Percentiles rank a stretch among this genome's conserved stretches.
These are phyloP conservation scores for Takifugu bimaculatus DNA, from an alignment of 2,113 vertebrate species.

Conservation along the genomic window DNA sequence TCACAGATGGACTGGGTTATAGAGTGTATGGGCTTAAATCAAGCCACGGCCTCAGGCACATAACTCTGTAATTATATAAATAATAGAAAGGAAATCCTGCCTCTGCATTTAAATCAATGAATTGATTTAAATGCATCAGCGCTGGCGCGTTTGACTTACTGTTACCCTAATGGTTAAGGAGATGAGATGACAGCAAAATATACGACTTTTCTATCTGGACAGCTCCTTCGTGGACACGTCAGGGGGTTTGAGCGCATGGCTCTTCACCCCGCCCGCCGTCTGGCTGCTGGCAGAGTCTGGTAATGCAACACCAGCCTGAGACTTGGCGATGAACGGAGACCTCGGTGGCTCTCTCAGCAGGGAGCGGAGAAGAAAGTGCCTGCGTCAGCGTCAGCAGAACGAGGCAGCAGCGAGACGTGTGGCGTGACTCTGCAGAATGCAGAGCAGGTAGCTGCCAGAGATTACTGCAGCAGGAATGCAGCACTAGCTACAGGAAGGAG, in stretches of 20 bases:
- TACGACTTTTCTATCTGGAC: too few relatives aligned
- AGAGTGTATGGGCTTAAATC: constrained; percentile 6
- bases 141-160: too few relatives aligned
- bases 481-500: constrained; percentile 37
- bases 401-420: constrained; percentile 1
- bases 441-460: constrained; percentile 56
- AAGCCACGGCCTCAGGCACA: neutral
- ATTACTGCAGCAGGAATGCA: constrained; percentile 69
- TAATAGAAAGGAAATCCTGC: neutral
- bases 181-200: too few relatives aligned
- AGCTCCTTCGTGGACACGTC: constrained; percentile 20
- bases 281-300: constrained; percentile 33
- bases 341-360: constrained; percentile 44
- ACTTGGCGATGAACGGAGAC: constrained; percentile 45
- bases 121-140: neutral
- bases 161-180: too few relatives aligned
- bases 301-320: constrained; percentile 45
- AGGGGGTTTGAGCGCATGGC: constrained; percentile 39
- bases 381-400: constrained; percentile 12
- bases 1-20: constrained; percentile 12
- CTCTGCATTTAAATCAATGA: neutral
- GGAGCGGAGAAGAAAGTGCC: constrained; percentile 8
- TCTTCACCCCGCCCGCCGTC: constrained; percentile 13
- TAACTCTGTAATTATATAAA: too few relatives aligned
- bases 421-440: constrained; percentile 40